These are phyloP conservation scores for Cromileptes altivelis DNA, from an alignment of 2,113 vertebrate genomes.

Conservation along the genomic window DNA sequence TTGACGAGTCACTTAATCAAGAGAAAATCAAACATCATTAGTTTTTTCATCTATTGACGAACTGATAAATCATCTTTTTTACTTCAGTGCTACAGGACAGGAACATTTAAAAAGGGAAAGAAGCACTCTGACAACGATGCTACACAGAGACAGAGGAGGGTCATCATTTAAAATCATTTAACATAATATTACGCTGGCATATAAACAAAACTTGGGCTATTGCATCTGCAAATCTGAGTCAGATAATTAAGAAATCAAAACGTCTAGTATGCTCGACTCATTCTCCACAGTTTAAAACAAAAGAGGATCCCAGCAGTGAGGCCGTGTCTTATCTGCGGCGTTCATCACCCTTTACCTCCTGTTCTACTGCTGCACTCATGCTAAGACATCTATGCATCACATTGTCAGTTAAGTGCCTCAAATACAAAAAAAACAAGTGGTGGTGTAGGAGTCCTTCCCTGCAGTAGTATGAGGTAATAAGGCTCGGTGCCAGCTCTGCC, in stretches of 20 bases:
- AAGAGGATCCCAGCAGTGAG: too few species aligned
- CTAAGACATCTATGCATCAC: background rate
- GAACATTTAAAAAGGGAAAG: too few species aligned
- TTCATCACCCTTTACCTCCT: background rate
- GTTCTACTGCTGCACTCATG: background rate
- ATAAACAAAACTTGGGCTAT: too few species aligned
- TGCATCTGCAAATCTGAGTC: background rate
- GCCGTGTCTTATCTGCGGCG: background rate
- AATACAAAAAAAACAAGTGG: background rate
- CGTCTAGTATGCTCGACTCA: background rate
- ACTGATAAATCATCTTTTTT: too few species aligned
- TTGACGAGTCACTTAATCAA: too few species aligned
- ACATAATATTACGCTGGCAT: too few species aligned
- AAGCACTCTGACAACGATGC: too few species aligned
- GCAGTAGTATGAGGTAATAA: slow-evolving; percentile 49
- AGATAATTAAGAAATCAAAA: background rate
- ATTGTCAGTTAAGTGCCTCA: slow-evolving; percentile 7
- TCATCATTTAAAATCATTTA: too few species aligned
- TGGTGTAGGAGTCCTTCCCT: slow-evolving; percentile 23
- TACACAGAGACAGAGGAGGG: too few species aligned
- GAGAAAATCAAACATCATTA: too few species aligned
- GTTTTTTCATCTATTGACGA: too few species aligned
- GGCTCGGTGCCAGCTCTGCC: slow-evolving; percentile 61
- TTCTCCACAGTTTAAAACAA: background rate
- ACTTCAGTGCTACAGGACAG: too few species aligned